A percentile compares a stretch with the other conserved stretches of the same genome.
phyloP scores from a whole-genome alignment of 92 coral and sea anemone genomes.

The Epizoanthus ramosus region DNA sequence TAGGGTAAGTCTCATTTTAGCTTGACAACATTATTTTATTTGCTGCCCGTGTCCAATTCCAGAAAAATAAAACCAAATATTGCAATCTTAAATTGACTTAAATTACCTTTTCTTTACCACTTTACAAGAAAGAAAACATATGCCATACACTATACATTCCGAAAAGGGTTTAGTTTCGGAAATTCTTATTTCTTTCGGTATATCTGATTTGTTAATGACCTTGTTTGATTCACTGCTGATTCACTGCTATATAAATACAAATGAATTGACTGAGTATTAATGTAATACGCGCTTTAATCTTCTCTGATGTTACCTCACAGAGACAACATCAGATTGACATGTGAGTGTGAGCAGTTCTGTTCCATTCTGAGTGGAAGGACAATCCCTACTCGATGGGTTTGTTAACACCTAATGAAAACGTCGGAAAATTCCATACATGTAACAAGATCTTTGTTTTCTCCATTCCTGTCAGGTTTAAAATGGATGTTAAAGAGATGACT shows the following conservation, averaged over 20 bases:
- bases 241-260: not conserved
- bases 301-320: not conserved
- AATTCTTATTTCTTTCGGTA: not conserved
- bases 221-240: not conserved
- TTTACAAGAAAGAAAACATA: not conserved
- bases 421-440: too few species aligned
- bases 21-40: too few species aligned
- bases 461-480: too few species aligned
- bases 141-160: not conserved
- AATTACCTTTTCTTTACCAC: not conserved
- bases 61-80: not conserved
- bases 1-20: not conserved
- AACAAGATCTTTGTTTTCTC: too few species aligned
- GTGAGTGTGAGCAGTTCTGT: not conserved
- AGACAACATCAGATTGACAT: not conserved
- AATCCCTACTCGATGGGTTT: not conserved
- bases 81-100: not conserved
- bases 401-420: not conserved
- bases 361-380: not conserved
- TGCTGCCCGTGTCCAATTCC: not conserved
- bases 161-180: not conserved
- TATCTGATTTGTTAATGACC: not conserved
- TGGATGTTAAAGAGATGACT: too few species aligned
- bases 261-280: not conserved
- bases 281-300: conserved; percentile 1